Evolutionary conservation across 1,140 invertebrate species (phyloP).

Genomic region (Heliconius melpomene): DNA sequence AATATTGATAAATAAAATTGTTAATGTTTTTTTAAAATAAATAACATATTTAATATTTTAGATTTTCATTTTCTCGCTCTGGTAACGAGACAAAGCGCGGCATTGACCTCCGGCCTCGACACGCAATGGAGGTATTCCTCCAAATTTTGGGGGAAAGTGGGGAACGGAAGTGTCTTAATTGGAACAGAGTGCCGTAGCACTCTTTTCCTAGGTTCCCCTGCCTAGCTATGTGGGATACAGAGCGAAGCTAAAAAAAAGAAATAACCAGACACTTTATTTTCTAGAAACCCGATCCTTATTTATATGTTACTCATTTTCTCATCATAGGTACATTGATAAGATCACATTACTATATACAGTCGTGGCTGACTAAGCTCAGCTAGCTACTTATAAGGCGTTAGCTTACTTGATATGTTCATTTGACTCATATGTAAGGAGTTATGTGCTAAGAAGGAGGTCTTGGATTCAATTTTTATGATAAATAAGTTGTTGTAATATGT

Average conservation of each 20-base stretch:
- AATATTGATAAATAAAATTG: too few relatives aligned
- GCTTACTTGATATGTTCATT: constrained; percentile 6
- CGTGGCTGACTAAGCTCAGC: constrained; percentile 5
- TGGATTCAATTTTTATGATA: not conserved
- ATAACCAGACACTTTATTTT: not conserved
- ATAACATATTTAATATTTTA: too few relatives aligned
- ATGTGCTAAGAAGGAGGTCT: not conserved
- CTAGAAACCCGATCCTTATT: not conserved
- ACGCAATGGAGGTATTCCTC: too few relatives aligned
- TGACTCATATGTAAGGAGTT: not conserved
- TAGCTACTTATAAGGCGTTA: not conserved
- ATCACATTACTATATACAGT: constrained; percentile 18
- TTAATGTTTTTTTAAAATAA: too few relatives aligned
- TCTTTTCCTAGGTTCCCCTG: too few relatives aligned
- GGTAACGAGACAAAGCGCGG: too few relatives aligned
- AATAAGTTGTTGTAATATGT: not conserved
- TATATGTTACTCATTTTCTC: constrained; percentile 12
- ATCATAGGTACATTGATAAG: not conserved
- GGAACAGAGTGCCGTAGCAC: too few relatives aligned
- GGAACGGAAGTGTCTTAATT: too few relatives aligned
- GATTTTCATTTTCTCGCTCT: too few relatives aligned
- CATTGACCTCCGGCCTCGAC: too few relatives aligned
- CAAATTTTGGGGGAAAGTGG: too few relatives aligned
- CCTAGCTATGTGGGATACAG: not conserved
- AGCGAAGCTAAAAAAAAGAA: not conserved